Evolutionary conservation across 2,113 vertebrate species (phyloP).

Genomic region (Centropristis striata): DNA sequence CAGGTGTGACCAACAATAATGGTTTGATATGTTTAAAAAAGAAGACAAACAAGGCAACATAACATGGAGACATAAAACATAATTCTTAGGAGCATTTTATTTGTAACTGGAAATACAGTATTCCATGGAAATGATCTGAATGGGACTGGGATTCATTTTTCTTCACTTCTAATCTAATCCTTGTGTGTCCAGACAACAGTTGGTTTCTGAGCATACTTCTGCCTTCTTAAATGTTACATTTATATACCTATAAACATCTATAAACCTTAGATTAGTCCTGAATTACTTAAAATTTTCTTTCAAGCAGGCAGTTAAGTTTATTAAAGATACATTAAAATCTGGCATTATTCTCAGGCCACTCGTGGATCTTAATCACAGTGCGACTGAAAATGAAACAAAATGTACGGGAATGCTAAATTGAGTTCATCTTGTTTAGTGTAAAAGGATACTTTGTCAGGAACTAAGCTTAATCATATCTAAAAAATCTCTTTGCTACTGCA

Average conservation of each 20-base stretch:
- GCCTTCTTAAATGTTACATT: background rate
- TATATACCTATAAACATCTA: too few species aligned
- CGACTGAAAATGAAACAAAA: background rate
- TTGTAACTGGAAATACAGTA: background rate
- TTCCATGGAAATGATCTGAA: background rate
- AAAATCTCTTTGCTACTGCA: background rate
- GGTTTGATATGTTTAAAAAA: background rate
- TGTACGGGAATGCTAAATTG: background rate
- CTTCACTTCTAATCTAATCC: too few species aligned
- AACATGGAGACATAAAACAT: background rate
- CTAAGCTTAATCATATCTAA: background rate
- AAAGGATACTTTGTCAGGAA: background rate
- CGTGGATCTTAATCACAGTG: too few species aligned
- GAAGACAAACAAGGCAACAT: background rate
- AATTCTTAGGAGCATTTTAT: background rate
- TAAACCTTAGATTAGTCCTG: too few species aligned
- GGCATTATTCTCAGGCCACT: background rate
- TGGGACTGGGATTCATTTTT: background rate
- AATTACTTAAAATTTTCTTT: background rate
- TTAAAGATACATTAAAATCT: background rate
- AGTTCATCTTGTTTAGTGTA: background rate
- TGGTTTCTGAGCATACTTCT: background rate
- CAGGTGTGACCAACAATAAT: background rate
- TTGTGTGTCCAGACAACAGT: background rate
- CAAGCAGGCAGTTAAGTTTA: background rate